These are phyloP conservation scores for Stenodera caucasica DNA, from an alignment of 2,888 invertebrate genomes.

Conservation along the genomic window DNA sequence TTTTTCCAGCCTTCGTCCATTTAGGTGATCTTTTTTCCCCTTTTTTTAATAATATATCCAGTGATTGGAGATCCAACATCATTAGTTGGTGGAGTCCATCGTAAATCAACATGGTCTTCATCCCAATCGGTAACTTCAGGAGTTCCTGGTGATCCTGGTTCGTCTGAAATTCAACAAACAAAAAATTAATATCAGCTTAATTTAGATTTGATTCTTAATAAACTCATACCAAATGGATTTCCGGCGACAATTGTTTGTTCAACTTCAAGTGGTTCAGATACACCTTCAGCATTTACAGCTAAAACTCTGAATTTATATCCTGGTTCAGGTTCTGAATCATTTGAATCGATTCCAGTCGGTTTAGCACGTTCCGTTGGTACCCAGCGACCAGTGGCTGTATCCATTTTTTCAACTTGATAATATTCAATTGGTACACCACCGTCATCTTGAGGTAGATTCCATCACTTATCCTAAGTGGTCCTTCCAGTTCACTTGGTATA, in stretches of 20 bases:
- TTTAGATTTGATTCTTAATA: background rate
- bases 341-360: conserved; percentile 85
- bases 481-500: conserved; percentile 89
- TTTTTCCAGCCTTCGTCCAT: conserved; percentile 88
- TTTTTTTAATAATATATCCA: conserved; percentile 90
- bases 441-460: conserved; percentile 95
- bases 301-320: conserved; percentile 98
- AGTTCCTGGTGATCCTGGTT: conserved; percentile 87
- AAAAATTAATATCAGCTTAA: conserved; percentile 3
- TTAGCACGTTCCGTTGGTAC: conserved; percentile 72
- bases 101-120: conserved; percentile 90
- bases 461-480: conserved; percentile 91
- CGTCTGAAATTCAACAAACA: conserved; percentile 62
- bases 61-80: conserved; percentile 93
- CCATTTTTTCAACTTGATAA: conserved; percentile 92
- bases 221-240: conserved; percentile 87
- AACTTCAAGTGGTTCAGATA: conserved; percentile 90
- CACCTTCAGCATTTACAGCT: conserved; percentile 95
- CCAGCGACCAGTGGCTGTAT: conserved; percentile 73
- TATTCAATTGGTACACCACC: conserved; percentile 92
- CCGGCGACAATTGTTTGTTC: conserved; percentile 92
- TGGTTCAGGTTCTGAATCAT: conserved; percentile 92
- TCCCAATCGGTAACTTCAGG: conserved; percentile 95
- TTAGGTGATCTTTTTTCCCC: conserved; percentile 84
- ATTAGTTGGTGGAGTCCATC: conserved; percentile 86